Evolutionary conservation across 1,140 invertebrate species (phyloP), one percentile per base, ranked within the genome.

Genomic region (Magallana ariakensis): DNA sequence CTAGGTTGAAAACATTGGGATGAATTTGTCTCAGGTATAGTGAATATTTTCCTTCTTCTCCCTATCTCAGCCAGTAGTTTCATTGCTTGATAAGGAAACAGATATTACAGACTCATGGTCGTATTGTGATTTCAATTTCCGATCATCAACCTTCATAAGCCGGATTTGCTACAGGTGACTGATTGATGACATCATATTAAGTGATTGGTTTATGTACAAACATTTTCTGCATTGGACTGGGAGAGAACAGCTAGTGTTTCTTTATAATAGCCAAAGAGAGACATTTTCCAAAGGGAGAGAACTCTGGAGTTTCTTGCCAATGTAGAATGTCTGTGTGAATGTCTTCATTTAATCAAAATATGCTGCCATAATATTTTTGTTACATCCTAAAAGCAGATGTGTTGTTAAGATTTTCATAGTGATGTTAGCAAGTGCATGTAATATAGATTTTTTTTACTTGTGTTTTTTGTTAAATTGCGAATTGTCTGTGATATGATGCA

Each of bases 361-460:
- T 75, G 19, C 66, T 75, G 66, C 66, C 66, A 75, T 75, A 75
- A 75, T 75, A 75, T 75, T 75, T 75, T 75, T 75, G 33, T 5
- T 26, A 75, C 66, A 75, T 46, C 33, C 33, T 46, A 46, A 46
- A 75, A 22, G 22, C 11, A 75, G 66, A 9, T 70, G 11, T 70
- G n/a, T 22, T 70, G 62, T 22, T 70, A 22, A 26, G 19, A 19
- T 75, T 5, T 46, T 46, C 33, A 46, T 75, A 22, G 33, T 75
- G 22, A 75, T 75, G 66, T 75, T 75, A 75, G 66, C 22, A 33
- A 75, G 66, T 75, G 33, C 33, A 46, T 46, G 33, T 46, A 46
- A 46, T 46, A 75, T 10, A 75, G 66, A 75, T 22, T 75, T 75
- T 70, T 26, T 75, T 75, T 70, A 26, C 19, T 0, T 10, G 22